Evolutionary conservation across 2,888 invertebrate species (phyloP), one percentile per base, ranked within the genome.

Genomic region (Dolichomitus sp.): DNA sequence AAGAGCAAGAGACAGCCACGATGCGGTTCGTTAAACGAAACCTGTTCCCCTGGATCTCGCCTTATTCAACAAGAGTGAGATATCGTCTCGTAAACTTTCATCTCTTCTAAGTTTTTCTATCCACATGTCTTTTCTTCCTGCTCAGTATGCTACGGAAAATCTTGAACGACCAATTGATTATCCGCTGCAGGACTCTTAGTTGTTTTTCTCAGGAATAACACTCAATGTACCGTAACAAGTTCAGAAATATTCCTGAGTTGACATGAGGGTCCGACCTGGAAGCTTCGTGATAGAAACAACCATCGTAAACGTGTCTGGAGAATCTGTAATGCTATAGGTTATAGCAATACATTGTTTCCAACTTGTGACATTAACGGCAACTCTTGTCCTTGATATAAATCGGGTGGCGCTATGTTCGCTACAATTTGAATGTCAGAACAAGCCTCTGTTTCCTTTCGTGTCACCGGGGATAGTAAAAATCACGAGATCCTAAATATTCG

Each of bases 1-100:
- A 74, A 77, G 40, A 79, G 57, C 74, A 45, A 70, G 23, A 59
- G 57, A 70, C 74, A 23, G 50, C 48, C 54, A 50, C 40, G 79
- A 66, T 17, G 80, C 17, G 79, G 70, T 90, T 90, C 89, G 88
- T 89, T 89, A 87, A 87, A 85, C 80, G 86, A 89, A 89, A 90
- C 89, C 88, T 84, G 88, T 89, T 88, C 76, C 80, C 81, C 59
- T 50, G 57, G 54, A 80, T 76, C 57, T 74, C 50, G 77, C 63
- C 75, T 75, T 78, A 74, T 83, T 81, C 27, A 66, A 77, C 76
- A 27, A 63, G 70, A 82, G 78, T 86, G 85, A 86, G 86, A 86
- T 86, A 85, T 84, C 74, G 74, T 82, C 74, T 69, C 81, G 50
- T 82, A 75, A 81, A 65, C 50, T 76, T 57, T 65, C 73, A 78